Base-by-base conservation (phyloP, 2,888 invertebrate genomes). In the Cryptus armator region DNA sequence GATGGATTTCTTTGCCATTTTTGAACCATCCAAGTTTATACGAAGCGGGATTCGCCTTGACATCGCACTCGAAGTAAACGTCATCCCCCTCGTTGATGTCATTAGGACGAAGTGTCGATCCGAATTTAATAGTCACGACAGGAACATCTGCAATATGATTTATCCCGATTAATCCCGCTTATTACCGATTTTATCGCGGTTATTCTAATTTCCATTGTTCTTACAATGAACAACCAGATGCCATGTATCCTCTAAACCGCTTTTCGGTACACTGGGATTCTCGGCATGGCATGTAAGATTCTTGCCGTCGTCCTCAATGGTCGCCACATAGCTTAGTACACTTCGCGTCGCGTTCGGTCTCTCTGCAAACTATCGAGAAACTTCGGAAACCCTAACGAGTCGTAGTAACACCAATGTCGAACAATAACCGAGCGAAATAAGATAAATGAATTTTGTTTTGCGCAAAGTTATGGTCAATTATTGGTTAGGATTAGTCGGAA, bases 81-180 rank as follows among this genome's bases (percentile, higher is more conserved):
- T 98, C 98, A 92, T 97, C 97, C 37, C 97, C 97, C 94, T 98
- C 98, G 94, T 97, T 98, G 92, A 98, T 98, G 93, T 97, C 97
- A 89, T 97, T 96, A 6, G 98, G 97, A 93, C 97, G 97, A 87
- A 98, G 94, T 89, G 96, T 97, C 86, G 97, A 97, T 72, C 98
- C 98, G 96, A 98, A 96, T 94, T 96, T 97, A 89, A 98, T 95
- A 86, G 96, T 96, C 46, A 97, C 97, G 85, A 97, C 96, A 29
- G 98, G 98, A 89, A 96, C 95, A 95, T 97, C 98, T 98, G 95
- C 71, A 94, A 95, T 91, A 16, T 81, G 24, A 77, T 44, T 12
- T 6, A 19, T 10, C 14, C n/a, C 14, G 14, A 4, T 14, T 48
- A 48, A 48, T 48, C n/a, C n/a, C 48, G 1, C n/a, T 6, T 14